These are phyloP conservation scores for Cylindroiulus punctatus DNA, from an alignment of 2,888 invertebrate species.

Conservation along the genomic window DNA sequence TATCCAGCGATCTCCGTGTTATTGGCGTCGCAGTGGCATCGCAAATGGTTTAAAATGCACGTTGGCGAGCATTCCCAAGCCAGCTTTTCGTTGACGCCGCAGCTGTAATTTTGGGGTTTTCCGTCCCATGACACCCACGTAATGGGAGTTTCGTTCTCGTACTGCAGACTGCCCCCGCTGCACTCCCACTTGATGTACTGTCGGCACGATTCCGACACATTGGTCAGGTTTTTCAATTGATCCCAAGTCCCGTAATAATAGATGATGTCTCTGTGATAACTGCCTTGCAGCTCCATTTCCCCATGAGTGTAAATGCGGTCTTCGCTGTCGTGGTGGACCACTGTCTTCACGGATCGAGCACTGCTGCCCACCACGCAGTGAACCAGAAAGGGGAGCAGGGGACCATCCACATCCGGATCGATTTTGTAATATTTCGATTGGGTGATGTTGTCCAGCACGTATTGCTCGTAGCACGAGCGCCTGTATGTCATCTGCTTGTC, in stretches of 20 bases:
- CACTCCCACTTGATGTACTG: slow-evolving; percentile 61
- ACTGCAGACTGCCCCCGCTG: slow-evolving; percentile 60
- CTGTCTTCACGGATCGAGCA: slow-evolving; percentile 59
- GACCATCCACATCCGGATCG: slow-evolving; percentile 60
- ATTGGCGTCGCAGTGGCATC: slow-evolving; percentile 61
- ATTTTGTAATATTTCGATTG: slow-evolving; percentile 60
- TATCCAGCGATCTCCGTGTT: slow-evolving; percentile 59
- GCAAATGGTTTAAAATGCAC: slow-evolving; percentile 56
- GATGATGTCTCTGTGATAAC: slow-evolving; percentile 60
- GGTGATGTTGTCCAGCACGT: slow-evolving; percentile 59
- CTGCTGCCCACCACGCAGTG: slow-evolving; percentile 59
- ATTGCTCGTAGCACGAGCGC: slow-evolving; percentile 60
- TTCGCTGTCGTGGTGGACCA: slow-evolving; percentile 62
- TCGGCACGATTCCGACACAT: slow-evolving; percentile 60
- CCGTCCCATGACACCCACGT: slow-evolving; percentile 59
- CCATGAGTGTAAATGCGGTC: slow-evolving; percentile 61
- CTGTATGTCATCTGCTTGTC: slow-evolving; percentile 33
- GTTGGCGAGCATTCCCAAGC: slow-evolving; percentile 60
- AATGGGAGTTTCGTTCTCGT: slow-evolving; percentile 59
- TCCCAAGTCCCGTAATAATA: slow-evolving; percentile 59
- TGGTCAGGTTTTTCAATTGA: slow-evolving; percentile 59
- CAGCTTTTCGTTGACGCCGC: slow-evolving; percentile 58
- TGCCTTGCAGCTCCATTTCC: slow-evolving; percentile 59
- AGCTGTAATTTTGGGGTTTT: slow-evolving; percentile 60
- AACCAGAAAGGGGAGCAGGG: slow-evolving; percentile 60